Evolutionary conservation across 2,888 invertebrate genomes (phyloP), one percentile per base, ranked within the genome.

Genomic region (Dinocampus coccinellae): DNA sequence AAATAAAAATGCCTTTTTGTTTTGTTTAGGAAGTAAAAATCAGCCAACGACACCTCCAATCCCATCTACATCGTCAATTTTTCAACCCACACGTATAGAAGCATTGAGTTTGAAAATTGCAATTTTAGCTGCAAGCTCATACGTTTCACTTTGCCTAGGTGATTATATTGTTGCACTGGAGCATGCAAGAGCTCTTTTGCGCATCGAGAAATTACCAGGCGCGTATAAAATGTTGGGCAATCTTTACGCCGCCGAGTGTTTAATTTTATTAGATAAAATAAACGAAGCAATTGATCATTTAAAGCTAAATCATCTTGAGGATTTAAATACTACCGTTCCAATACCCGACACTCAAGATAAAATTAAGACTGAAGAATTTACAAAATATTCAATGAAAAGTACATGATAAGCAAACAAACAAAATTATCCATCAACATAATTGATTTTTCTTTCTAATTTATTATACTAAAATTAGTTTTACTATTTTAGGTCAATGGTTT

Each of bases 231-330:
- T 95, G 78, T 89, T 97, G 81, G 97, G 93, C 0, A 95, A 96
- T 86, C 91, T 97, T 80, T 98, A 98, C 87, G 93, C 95, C 64
- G 96, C 96, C 0, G 97, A 98, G 88, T 94, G 96, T 29, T 89
- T 96, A 11, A 92, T 97, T 66, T 91, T 94, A 80, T 88, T 95
- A 83, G 95, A 97, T 83, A 92, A 92, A 88, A 92, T 96, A 76
- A 89, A 92, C 0, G 96, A 97, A 86, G 97, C 97, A 0, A 90
- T 96, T 11, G 92, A 94, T 70, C 93, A 95, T 87, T 89, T 98
- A 63, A 94, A 96, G 80, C 94, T 93, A 1, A 92, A 93, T 63
- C 91, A 92, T 86, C 91, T 95, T 33, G 89, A 89, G 69, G 90
- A 92, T 78, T 84, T 92, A 61, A 84, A 83, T 73, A 88, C 89